Conservation (phyloP, 2,113 vertebrate genomes). For the Canis aureus region DNA sequence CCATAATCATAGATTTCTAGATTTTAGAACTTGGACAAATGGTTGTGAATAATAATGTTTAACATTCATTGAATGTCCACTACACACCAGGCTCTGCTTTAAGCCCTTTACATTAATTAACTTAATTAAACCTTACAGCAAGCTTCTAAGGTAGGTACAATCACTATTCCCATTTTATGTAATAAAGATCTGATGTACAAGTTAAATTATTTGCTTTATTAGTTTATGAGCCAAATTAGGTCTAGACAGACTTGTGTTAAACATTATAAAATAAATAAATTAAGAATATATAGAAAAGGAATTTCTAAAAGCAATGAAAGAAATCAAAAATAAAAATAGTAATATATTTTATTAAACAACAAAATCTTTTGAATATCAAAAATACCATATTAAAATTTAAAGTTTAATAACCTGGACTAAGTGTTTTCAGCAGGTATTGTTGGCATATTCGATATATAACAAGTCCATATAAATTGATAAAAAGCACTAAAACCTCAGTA, state of each 20-base stretch:
- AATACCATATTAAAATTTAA: not conserved
- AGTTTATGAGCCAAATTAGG: not conserved
- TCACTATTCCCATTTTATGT: slow-evolving; percentile 16
- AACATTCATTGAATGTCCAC: not conserved
- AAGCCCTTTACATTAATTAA: not conserved
- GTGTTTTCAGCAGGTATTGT: not conserved
- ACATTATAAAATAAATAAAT: slow-evolving; percentile 1
- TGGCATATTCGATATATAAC: not conserved
- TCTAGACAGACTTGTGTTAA: slow-evolving; percentile 5
- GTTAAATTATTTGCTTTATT: not conserved
- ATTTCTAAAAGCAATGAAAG: slow-evolving; percentile 37
- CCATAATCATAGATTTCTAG: not conserved
- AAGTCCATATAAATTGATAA: not conserved
- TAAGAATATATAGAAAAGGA: not conserved
- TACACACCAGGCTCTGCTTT: not conserved
- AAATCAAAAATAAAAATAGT: slow-evolving; percentile 22
- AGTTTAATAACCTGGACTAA: not conserved
- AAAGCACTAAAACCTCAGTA: not conserved
- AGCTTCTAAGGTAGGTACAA: not conserved
- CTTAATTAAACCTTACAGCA: not conserved
- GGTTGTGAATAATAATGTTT: not conserved
- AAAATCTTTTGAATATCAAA: slow-evolving; percentile 21
- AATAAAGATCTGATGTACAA: not conserved
- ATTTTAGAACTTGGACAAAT: not conserved
- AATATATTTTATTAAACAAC: not conserved